Evolutionary conservation across 2,888 invertebrate genomes (phyloP).

Genomic region (Brassicogethes aeneus): DNA sequence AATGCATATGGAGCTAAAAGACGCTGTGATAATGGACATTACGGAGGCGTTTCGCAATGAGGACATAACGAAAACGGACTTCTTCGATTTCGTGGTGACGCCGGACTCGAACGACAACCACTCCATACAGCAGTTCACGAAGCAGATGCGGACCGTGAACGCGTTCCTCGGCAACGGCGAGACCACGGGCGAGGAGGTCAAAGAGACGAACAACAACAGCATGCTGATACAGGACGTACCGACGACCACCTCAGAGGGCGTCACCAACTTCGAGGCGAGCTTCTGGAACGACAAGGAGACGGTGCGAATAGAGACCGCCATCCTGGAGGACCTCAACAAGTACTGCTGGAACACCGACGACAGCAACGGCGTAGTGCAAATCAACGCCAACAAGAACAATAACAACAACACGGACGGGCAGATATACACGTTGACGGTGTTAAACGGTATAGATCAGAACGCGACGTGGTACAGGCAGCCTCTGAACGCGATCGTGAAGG

Average conservation of each 20-base stretch:
- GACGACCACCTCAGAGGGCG: slow-evolving; percentile 37
- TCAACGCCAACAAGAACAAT: slow-evolving; percentile 27
- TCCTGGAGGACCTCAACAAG: slow-evolving; percentile 77
- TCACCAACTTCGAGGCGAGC: slow-evolving; percentile 41
- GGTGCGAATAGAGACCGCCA: slow-evolving; percentile 61
- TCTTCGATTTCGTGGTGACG: slow-evolving; percentile 81
- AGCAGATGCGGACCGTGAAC: slow-evolving; percentile 60
- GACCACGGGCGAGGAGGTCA: slow-evolving; percentile 50
- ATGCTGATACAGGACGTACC: slow-evolving; percentile 35
- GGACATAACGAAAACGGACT: slow-evolving; percentile 79
- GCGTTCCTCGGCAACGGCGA: slow-evolving; percentile 52
- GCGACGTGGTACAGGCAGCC: slow-evolving; percentile 46
- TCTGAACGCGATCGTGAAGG: slow-evolving; percentile 54
- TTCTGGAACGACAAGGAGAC: slow-evolving; percentile 68
- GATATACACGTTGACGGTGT: slow-evolving; percentile 79
- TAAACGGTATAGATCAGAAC: slow-evolving; percentile 59
- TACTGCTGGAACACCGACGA: slow-evolving; percentile 72
- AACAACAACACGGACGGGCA: slow-evolving; percentile 63
- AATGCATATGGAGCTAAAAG: slow-evolving; percentile 30
- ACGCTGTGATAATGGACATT: slow-evolving; percentile 67
- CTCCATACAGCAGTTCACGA: slow-evolving; percentile 50
- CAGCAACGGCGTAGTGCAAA: slow-evolving; percentile 41
- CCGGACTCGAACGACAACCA: slow-evolving; percentile 64
- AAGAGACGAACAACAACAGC: slow-evolving; percentile 43
- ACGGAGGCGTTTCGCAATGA: slow-evolving; percentile 71